phyloP scores from a whole-genome alignment of 2,797 vertebrate species.

The Sarcophilus harrisii region DNA sequence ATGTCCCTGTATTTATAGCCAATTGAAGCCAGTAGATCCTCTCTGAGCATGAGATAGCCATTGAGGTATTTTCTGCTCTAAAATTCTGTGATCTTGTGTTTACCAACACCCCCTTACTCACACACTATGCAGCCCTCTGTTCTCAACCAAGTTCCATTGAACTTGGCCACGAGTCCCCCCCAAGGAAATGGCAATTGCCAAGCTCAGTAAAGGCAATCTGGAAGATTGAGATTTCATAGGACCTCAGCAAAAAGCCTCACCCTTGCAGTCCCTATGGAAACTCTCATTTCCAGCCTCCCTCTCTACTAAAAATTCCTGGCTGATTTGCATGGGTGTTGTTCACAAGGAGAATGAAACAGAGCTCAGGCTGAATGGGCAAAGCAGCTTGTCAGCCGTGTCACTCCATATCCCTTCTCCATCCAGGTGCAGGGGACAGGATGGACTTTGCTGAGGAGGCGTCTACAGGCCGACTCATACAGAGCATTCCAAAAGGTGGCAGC shows the following conservation, averaged over 20 bases:
- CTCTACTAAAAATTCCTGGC: background rate
- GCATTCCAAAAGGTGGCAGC: background rate
- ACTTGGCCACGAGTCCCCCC: background rate
- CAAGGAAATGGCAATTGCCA: background rate
- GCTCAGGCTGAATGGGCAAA: background rate
- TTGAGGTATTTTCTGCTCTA: background rate
- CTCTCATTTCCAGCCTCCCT: background rate
- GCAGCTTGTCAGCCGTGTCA: background rate
- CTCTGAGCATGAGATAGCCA: no score
- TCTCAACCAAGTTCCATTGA: background rate
- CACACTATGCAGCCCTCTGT: background rate
- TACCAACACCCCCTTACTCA: background rate
- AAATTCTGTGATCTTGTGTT: no score
- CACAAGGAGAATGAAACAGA: slow-evolving; percentile 29
- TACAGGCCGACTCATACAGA: background rate
- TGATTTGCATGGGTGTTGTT: background rate
- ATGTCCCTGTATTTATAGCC: no score
- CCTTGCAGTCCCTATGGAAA: background rate
- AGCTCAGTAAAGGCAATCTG: background rate
- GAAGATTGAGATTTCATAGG: background rate
- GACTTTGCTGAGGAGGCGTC: background rate
- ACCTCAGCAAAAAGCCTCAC: background rate
- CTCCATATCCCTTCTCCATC: background rate
- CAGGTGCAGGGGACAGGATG: background rate
- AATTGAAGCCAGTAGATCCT: no score